phyloP scores from a whole-genome alignment of 2,888 invertebrate genomes.

The Ochropleura leucogaster region DNA sequence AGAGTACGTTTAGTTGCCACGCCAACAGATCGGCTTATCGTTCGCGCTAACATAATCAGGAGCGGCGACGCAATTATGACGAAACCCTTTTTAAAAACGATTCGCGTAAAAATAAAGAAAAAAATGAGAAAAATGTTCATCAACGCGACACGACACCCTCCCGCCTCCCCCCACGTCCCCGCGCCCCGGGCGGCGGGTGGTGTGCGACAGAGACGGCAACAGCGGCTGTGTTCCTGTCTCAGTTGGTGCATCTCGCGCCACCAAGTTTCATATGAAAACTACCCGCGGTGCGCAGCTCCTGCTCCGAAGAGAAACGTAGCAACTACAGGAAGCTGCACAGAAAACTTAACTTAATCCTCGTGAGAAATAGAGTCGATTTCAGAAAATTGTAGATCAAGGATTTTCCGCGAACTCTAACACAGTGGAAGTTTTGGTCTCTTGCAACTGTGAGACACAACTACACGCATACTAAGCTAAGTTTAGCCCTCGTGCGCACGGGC shows the following conservation, averaged over 20 bases:
- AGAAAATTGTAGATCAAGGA: conserved; percentile 35
- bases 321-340: conserved; percentile 52
- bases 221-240: conserved; percentile 75
- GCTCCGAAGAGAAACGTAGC: conserved; percentile 64
- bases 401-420: conserved; percentile 69
- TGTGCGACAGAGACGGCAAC: conserved; percentile 74
- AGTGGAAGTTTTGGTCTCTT: conserved; percentile 85
- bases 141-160: conserved; percentile 89
- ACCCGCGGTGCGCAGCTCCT: conserved; percentile 87
- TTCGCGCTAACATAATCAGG: conserved; percentile 85
- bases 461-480: conserved; percentile 84
- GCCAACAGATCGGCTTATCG: conserved; percentile 78
- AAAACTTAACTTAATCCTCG: conserved; percentile 53
- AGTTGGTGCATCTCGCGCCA: conserved; percentile 87
- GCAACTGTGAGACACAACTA: conserved; percentile 84
- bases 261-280: conserved; percentile 89
- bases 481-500: conserved; percentile 80
- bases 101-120: conserved; percentile 90
- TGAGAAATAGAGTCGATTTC: conserved; percentile 25
- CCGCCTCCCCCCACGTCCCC: conserved; percentile 72
- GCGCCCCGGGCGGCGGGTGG: conserved; percentile 87
- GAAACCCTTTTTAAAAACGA: conserved; percentile 90
- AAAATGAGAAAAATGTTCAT: conserved; percentile 90
- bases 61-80: conserved; percentile 89
- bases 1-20: conserved; percentile 59